These are phyloP conservation scores for Urocolius indicus DNA, from an alignment of 2,113 vertebrate species.

Conservation along the genomic window DNA sequence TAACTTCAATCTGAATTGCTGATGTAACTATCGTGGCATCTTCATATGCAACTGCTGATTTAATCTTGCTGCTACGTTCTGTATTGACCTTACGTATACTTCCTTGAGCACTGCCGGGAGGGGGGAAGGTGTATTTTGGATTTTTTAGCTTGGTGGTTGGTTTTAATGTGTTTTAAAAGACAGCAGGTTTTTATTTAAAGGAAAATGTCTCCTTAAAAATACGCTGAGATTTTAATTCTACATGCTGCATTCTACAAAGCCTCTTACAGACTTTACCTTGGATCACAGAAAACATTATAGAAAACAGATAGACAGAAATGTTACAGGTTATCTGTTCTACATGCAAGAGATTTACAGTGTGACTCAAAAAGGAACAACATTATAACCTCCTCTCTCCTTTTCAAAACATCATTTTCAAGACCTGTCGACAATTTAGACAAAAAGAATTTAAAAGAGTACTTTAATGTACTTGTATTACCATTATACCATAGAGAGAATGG, in stretches of 20 bases:
- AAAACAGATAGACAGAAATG: neutral
- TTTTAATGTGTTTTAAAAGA: neutral
- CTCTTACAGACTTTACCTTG: neutral
- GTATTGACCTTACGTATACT: neutral
- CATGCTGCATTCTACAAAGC: neutral
- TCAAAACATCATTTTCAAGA: neutral
- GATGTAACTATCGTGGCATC: neutral
- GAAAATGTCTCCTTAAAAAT: neutral
- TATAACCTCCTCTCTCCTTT: neutral
- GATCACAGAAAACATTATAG: neutral
- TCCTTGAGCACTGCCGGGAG: neutral
- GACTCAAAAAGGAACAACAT: neutral
- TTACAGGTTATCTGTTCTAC: neutral
- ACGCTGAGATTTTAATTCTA: neutral
- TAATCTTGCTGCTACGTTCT: neutral
- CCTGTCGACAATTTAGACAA: neutral
- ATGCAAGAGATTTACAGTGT: neutral
- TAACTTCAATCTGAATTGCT: neutral
- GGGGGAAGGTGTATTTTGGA: neutral
- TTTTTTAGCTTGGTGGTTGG: neutral
- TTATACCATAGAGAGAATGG: neutral
- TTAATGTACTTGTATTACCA: neutral
- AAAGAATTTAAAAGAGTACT: neutral
- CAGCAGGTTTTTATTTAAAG: neutral
- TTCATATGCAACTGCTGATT: neutral